A percentile compares a stretch with the other conserved stretches of the same genome.
phyloP scores from a whole-genome alignment of 2,888 invertebrate species.

The Zygothrica quintamaculata region DNA sequence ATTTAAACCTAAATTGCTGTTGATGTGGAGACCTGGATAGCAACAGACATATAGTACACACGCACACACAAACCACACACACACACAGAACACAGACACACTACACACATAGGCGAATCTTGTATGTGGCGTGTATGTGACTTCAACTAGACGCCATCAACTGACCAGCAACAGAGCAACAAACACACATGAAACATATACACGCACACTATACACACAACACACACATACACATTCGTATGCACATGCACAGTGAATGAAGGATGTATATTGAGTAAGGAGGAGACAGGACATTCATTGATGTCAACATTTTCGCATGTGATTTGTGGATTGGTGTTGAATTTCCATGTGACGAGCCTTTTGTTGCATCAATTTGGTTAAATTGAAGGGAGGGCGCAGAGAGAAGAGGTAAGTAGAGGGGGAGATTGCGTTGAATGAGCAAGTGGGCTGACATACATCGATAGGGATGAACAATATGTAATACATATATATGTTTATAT shows the following conservation, averaged over 20 bases:
- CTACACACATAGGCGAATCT: neutral
- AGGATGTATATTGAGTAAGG: no score
- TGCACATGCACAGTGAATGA: conserved; percentile 7
- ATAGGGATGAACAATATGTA: conserved; percentile 10
- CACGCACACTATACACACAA: conserved; percentile 18
- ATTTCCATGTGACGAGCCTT: conserved; percentile 50
- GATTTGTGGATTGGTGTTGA: conserved; percentile 62
- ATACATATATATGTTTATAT: no score
- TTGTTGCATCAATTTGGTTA: conserved; percentile 53
- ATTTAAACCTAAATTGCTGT: conserved; percentile 69
- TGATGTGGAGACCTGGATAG: conserved; percentile 50
- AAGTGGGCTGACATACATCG: conserved; percentile 20
- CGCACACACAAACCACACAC: no score
- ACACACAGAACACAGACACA: no score
- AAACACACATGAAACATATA: conserved; percentile 34
- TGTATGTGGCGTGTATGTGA: conserved; percentile 14
- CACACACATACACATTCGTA: conserved; percentile 12
- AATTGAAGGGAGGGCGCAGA: conserved; percentile 50
- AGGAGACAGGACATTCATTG: conserved; percentile 54
- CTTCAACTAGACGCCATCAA: conserved; percentile 38
- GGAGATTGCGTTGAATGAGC: no score
- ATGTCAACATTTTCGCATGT: conserved; percentile 64
- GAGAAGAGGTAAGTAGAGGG: no score
- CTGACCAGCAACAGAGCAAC: conserved; percentile 24
- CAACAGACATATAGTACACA: no score